Evolutionary conservation across 2,797 vertebrate species (phyloP), one percentile per base, ranked within the genome.

Genomic region (Oreochromis mossambicus): DNA sequence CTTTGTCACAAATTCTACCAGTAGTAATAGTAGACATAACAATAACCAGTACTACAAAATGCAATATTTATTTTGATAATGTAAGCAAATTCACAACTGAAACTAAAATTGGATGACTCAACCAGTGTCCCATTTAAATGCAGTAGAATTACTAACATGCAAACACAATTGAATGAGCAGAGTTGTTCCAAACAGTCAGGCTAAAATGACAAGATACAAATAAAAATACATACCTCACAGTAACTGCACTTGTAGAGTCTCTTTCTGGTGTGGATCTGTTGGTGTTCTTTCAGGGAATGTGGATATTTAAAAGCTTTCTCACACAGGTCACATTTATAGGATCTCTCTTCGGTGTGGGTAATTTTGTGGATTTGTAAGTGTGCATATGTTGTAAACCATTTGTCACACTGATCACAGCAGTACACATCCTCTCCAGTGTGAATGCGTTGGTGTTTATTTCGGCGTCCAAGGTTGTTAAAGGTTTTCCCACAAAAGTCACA

Each of bases 151-250:
- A 0, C 4, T 56, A 56, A 56, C 4, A 56, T 56, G 54, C 24
- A 2, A 56, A 56, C 54, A 56, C 7, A 15, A 5, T 8, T 0
- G 0, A 29, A 56, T 56, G 3, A 56, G 13, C 54, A 1, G 54
- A 56, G 13, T 15, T 56, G 0, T 56, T 56, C 24, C 24, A 56
- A 56, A 56, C 54, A 29, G 54, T 29, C 54, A 15, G 54, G 54
- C 24, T 56, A 56, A 56, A 29, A 29, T 56, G 24, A 56, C 13
- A 56, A 29, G 54, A 56, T 56, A 56, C 1, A 9, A 29, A 29
- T 15, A 29, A 0, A 56, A 56, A 29, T 5, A 15, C 24, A 56
- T 56, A 56, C 54, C 24, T 29, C 54, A 5, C 54, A 56, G 54
- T 29, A 56, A 29, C 54, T 56, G 24, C 54, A 9, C 13, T 56